Evolutionary conservation across 2,888 invertebrate genomes (phyloP).

Genomic region (Heteropelma amictum): DNA sequence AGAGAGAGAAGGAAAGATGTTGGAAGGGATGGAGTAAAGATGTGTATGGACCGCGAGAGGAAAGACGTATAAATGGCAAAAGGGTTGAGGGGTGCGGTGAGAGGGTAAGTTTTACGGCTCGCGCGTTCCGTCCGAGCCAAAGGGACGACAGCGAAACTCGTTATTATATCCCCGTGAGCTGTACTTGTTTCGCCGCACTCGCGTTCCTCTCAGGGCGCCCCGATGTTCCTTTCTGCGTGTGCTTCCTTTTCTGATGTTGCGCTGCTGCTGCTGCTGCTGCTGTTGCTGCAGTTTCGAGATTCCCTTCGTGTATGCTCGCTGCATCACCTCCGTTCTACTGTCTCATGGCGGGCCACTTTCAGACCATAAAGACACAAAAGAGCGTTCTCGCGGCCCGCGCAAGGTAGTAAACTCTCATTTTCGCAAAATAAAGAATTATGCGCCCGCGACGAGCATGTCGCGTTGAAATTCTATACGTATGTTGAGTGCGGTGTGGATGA

Average conservation of each 20-base stretch:
- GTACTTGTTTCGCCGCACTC: slow-evolving; percentile 69
- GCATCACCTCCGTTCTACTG: slow-evolving; percentile 25
- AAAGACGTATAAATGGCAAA: slow-evolving; percentile 24
- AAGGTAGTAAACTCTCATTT: slow-evolving; percentile 75
- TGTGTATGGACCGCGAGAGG: slow-evolving; percentile 22
- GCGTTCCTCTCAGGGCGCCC: slow-evolving; percentile 56
- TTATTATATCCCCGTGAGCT: slow-evolving; percentile 75
- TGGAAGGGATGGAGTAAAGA: slow-evolving; percentile 25
- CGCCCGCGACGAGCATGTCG: slow-evolving; percentile 48
- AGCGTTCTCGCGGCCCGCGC: slow-evolving; percentile 68
- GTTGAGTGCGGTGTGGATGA: background rate
- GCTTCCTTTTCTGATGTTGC: slow-evolving; percentile 23
- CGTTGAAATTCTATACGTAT: too few relatives aligned
- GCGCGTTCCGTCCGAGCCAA: slow-evolving; percentile 70
- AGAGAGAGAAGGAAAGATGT: slow-evolving; percentile 50
- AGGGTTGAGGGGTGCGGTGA: slow-evolving; percentile 44
- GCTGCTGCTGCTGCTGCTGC: slow-evolving; percentile 23
- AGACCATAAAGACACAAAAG: slow-evolving; percentile 77
- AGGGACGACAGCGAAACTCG: slow-evolving; percentile 76
- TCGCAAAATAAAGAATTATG: slow-evolving; percentile 68
- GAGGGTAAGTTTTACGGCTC: slow-evolving; percentile 69
- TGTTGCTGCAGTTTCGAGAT: slow-evolving; percentile 41
- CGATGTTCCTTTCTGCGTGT: background rate
- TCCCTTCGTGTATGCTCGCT: slow-evolving; percentile 41
- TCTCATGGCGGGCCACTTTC: slow-evolving; percentile 71